A percentile compares a stretch with the other conserved stretches of the same genome.
Evolutionary conservation across 37 sponge, comb jelly and placozoan species (phyloP).

Genomic region (Diacarnus erythraeanus): DNA sequence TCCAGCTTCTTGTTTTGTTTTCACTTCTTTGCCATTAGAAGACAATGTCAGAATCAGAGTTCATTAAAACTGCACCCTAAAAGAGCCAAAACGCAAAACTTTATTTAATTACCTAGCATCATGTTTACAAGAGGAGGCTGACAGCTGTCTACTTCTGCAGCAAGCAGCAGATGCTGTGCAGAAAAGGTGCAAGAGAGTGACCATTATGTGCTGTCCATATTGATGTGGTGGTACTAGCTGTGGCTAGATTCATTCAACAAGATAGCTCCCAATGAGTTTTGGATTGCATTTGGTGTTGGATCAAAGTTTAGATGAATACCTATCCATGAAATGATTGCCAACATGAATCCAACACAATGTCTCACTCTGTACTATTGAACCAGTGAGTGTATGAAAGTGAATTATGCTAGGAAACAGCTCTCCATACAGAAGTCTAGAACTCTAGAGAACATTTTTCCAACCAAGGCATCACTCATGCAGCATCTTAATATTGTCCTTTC

Average conservation of each 20-base stretch:
- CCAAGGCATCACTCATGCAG: too few relatives aligned
- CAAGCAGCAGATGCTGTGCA: conserved; percentile 28
- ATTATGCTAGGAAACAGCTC: conserved; percentile 7
- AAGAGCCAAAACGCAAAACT: too few relatives aligned
- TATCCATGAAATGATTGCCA: conserved; percentile 12
- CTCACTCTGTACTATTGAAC: conserved; percentile 4
- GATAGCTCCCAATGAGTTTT: conserved; percentile 15
- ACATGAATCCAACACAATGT: not conserved
- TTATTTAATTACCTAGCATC: too few relatives aligned
- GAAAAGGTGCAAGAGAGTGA: conserved; percentile 4
- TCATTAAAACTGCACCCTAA: too few relatives aligned
- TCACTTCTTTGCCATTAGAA: too few relatives aligned
- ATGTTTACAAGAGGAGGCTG: too few relatives aligned
- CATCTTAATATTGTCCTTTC: too few relatives aligned
- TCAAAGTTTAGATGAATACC: conserved; percentile 17
- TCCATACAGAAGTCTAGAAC: too few relatives aligned
- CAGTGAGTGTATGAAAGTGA: conserved; percentile 6
- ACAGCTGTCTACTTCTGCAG: too few relatives aligned
- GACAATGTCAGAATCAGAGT: too few relatives aligned
- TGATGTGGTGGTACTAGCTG: conserved; percentile 25
- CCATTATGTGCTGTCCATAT: conserved; percentile 9
- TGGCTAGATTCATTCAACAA: conserved; percentile 5
- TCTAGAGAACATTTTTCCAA: too few relatives aligned
- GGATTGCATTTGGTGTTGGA: conserved; percentile 17
- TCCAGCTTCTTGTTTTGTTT: too few relatives aligned